phyloP scores from a whole-genome alignment of 92 coral and sea anemone genomes.

The Pocillopora meandrina region DNA sequence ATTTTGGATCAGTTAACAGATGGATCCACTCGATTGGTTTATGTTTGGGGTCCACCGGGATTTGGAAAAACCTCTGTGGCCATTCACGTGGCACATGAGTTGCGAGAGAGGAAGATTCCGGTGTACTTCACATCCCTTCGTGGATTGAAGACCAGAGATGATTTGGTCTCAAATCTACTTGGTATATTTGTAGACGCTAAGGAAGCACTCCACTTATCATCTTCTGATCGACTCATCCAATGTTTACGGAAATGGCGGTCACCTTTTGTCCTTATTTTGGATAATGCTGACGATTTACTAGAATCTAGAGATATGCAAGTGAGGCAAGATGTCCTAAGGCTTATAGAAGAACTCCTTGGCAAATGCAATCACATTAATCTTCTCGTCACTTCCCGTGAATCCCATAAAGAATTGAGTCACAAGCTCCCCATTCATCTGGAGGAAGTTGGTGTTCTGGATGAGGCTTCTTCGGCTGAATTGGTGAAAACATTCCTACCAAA shows the following conservation, averaged over 20 bases:
- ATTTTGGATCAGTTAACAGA: conserved; percentile 3
- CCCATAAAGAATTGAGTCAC: background rate
- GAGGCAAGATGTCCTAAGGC: background rate
- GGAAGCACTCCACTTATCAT: background rate
- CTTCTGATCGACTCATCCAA: background rate
- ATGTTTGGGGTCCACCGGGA: conserved; percentile 17
- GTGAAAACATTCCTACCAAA: background rate
- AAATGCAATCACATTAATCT: conserved; percentile 16
- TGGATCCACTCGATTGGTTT: conserved; percentile 27
- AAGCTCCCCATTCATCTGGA: background rate
- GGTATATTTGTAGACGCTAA: background rate
- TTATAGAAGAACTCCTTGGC: background rate
- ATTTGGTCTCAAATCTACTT: background rate
- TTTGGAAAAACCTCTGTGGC: conserved; percentile 48
- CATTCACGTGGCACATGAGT: conserved; percentile 26
- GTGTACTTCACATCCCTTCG: background rate
- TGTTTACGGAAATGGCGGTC: background rate
- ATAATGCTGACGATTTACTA: conserved; percentile 26
- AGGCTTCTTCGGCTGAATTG: background rate
- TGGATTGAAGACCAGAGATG: background rate
- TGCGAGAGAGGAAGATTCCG: conserved; percentile 4
- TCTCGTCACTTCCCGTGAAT: conserved; percentile 9
- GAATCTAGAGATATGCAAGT: conserved; percentile 1
- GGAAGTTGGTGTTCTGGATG: conserved; percentile 7
- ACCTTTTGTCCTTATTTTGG: conserved; percentile 12